Base-by-base conservation (phyloP, 2,888 invertebrate species). In the Pheosia gnoma region DNA sequence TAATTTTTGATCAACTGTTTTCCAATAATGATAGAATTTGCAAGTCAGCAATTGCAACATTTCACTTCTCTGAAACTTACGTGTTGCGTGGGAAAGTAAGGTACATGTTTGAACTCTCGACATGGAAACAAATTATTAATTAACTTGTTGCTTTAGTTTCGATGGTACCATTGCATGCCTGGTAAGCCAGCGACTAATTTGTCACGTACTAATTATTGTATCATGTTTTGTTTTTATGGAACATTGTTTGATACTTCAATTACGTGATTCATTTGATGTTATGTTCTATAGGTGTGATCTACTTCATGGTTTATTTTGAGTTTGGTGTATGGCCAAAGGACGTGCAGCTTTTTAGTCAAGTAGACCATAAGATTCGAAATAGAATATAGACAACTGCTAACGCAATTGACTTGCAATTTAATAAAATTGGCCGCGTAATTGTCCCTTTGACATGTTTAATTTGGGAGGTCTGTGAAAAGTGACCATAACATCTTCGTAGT, bases 191-290 rank as follows among this genome's bases (percentile, higher is more conserved):
- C 63, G 59, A 57, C 38, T 57, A 37, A 59, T 66, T 64, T 68
- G 75, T 75, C 75, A 74, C 74, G 74, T 74, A 65, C 25, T 39
- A 5, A 37, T 4, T 1, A 25, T 57, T 60, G 59, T 59, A 59
- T 70, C 59, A 47, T 63, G 70, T 63, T 65, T 62, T 65, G 53
- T 60, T 68, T 67, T 55, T 47, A 53, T 58, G 60, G 56, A 61
- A 67, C 52, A 63, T 62, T 62, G 49, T 64, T 64, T 56, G 59
- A 13, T 59, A 73, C 59, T 59, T 65, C 64, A 61, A 63, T 61
- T 54, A 51, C 11, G 58, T 74, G 74, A 74, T 55, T 72, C 65
- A 72, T 59, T 51, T 13, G 10, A 1, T 47, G n/a, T 47, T 4
- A 11, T 5, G 47, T 9, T 9, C 9, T 9, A 43, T 9, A 25